Base-by-base conservation (phyloP, 92 coral and sea anemone genomes). In the Plumapathes pennacea region DNA sequence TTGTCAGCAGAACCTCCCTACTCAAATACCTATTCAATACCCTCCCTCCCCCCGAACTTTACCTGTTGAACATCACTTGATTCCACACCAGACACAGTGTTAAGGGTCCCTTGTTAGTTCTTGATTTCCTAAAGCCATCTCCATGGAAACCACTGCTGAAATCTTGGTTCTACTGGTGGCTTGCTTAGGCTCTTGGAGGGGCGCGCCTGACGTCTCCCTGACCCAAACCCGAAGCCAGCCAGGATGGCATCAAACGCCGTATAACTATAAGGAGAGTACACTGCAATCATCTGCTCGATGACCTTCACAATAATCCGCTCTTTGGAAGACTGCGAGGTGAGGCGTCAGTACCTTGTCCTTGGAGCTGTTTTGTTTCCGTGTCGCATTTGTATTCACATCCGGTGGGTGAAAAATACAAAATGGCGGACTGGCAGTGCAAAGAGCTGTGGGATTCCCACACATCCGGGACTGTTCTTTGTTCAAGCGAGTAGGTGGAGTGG, bases 191-290 rank as follows among this genome's bases (percentile, higher is more conserved):
- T 62, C 28, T 25, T 37, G 40, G 14, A 94, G 53, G 2, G 97
- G n/a, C n/a, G n/a, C n/a, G 97, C 24, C 31, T 50, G 2, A 88
- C 83, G 9, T 39, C 10, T 22, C 85, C 90, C 3, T 45, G 57
- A 24, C 99, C 99, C 15, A 94, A 63, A 25, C 97, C 99, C 29
- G 85, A 57, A 0, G 99, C 99, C 23, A 94, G 88, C 99, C 99
- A 94, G 74, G 88, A 94, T 94, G 24, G 90, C 88, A 77, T 94
- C 99, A 77, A 94, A 94, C 0, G 96, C 86, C 14, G 99, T 94
- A 55, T 94, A 97, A n/a, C n/a, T n/a, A n/a, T n/a, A n/a, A 2
- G 99, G 99, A 5, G 99, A 94, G 54, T 89, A 89, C 20, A 89
- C 72, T n/a, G 99, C 99, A 28, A 94, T 81, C 32, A 64, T 77